Percentiles rank a stretch among this genome's conserved stretches.
phyloP scores from a whole-genome alignment of 2,113 vertebrate genomes.

The Hystrix brachyura region DNA sequence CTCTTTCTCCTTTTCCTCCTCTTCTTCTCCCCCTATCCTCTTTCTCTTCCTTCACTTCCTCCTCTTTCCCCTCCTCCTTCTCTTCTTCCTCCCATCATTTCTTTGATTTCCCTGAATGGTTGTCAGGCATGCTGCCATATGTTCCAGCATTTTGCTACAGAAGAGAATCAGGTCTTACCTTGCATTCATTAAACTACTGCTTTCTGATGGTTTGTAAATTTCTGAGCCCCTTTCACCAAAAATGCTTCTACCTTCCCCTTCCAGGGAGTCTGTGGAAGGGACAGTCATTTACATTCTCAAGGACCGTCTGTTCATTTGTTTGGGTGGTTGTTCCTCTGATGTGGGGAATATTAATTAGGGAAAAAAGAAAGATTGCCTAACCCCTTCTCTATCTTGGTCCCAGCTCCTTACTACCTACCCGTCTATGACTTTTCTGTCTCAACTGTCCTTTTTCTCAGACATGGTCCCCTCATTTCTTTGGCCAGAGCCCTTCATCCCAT shows the following conservation, averaged over 20 bases:
- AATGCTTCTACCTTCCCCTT: background rate
- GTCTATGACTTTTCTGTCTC: background rate
- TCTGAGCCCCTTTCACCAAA: background rate
- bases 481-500: background rate
- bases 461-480: background rate
- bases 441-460: background rate
- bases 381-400: background rate
- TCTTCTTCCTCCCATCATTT: background rate
- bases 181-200: background rate
- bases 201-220: background rate
- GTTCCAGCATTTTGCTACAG: background rate
- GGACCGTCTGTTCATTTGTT: too few species aligned
- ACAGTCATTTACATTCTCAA: background rate
- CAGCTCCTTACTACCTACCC: background rate
- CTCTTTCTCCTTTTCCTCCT: background rate
- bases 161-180: background rate
- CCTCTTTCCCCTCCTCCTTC: too few species aligned
- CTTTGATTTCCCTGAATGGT: background rate
- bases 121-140: too few species aligned
- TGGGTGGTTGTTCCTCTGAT: background rate
- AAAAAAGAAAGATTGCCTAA: background rate
- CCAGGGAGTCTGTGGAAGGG: background rate
- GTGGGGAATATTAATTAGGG: background rate
- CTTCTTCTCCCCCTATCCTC: fast-evolving
- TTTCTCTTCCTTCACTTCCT: background rate